Evolutionary conservation across 2,888 invertebrate species (phyloP), one percentile per base, ranked within the genome.

Genomic region (Frankliniella fusca): DNA sequence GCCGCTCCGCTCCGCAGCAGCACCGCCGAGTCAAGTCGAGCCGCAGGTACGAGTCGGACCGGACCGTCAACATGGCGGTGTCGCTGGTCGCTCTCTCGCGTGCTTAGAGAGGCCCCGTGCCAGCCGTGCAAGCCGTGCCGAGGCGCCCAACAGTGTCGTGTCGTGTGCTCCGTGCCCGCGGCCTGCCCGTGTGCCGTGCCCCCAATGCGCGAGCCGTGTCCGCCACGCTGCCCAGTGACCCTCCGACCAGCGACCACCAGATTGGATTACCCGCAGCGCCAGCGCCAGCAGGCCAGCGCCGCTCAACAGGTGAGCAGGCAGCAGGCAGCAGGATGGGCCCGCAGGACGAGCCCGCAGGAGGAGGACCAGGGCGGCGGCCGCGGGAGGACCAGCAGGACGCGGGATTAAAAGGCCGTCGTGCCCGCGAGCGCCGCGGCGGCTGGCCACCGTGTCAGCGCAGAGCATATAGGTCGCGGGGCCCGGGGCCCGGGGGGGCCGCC

Each of bases 41-140:
- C 5, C 38, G 38, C 70, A 70, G 70, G 70, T 70, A 70, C n/a
- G 65, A 65, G 65, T 65, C n/a, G 65, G 70, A 70, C 70, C 11
- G 54, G 18, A 54, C 8, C 9, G 23, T 11, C 9, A 70, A 70
- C 70, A 70, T 70, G 70, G 70, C 70, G 70, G 70, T 23, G 70
- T 54, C 54, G 54, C 70, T 12, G 12, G 61, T 18, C n/a, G 65
- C 54, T 54, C 18, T 18, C 54, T 54, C 54, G 11, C 54, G 65
- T 9, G 70, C 70, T 70, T 20, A 11, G 23, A 11, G 23, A 70
- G 70, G 61, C 61, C 15, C 20, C 18, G 15, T 11, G 61, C 61
- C 38, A 20, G 61, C 61, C 70, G 70, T 65, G 2, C 20, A 18
- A 18, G 65, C 61, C 61, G 61, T 61, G 61, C 15, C 54, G 10